Evolutionary conservation across 2,113 vertebrate species (phyloP).

Genomic region (Myodes glareolus): DNA sequence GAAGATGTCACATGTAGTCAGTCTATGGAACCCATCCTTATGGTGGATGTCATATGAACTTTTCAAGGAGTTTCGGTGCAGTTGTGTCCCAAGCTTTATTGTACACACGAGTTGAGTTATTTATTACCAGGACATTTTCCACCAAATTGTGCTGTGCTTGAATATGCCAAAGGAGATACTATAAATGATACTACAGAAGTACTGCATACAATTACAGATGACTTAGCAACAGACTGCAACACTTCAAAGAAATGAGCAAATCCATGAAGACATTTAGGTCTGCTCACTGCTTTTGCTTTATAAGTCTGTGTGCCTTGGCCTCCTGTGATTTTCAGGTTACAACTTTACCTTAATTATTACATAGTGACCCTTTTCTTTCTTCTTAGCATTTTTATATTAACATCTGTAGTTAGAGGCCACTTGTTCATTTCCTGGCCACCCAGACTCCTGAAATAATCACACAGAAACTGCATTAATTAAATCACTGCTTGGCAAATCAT

Average conservation of each 20-base stretch:
- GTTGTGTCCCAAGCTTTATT: not conserved
- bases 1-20: not conserved
- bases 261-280: not conserved
- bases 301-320: not conserved
- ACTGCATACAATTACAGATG: not conserved
- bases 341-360: not conserved
- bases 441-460: no score
- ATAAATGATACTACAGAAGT: not conserved
- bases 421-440: no score
- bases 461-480: no score
- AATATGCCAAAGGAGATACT: not conserved
- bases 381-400: not conserved
- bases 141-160: not conserved
- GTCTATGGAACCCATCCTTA: not conserved
- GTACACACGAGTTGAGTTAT: not conserved
- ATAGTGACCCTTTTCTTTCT: not conserved
- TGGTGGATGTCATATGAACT: not conserved
- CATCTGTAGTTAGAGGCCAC: no score
- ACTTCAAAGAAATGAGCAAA: not conserved
- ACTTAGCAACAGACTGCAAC: not conserved
- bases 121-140: not conserved
- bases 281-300: not conserved
- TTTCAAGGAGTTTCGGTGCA: not conserved
- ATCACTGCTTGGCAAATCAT: no score
- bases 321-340: not conserved